phyloP scores from a whole-genome alignment of 1,140 invertebrate genomes.

The Ylistrum balloti region DNA sequence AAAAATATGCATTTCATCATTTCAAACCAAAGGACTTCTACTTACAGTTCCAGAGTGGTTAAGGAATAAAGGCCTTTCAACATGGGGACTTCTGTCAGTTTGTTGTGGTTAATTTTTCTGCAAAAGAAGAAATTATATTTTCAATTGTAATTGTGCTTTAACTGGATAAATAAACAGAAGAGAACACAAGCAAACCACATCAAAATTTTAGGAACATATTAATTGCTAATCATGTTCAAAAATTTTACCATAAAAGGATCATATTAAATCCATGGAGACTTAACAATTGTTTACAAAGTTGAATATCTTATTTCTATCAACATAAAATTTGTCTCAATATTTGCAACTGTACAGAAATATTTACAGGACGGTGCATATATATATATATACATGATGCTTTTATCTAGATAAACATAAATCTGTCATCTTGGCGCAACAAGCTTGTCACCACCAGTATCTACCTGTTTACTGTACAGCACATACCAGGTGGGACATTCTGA shows the following conservation, averaged over 20 bases:
- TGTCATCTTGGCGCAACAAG: slow-evolving; percentile 39
- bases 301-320: too few relatives aligned
- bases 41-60: slow-evolving; percentile 57
- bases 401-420: not conserved
- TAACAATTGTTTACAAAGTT: too few relatives aligned
- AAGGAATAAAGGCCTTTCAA: slow-evolving; percentile 53
- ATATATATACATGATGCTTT: not conserved
- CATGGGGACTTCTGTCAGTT: slow-evolving; percentile 57
- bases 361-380: not conserved
- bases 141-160: too few relatives aligned
- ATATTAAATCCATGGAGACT: too few relatives aligned
- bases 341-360: not conserved
- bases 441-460: not conserved
- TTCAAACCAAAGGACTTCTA: not conserved
- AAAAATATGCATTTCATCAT: too few relatives aligned
- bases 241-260: too few relatives aligned
- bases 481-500: not conserved
- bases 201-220: too few relatives aligned
- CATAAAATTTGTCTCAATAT: too few relatives aligned
- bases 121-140: slow-evolving; percentile 51
- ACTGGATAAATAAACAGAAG: too few relatives aligned
- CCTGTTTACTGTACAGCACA: not conserved
- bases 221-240: too few relatives aligned
- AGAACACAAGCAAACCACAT: too few relatives aligned
- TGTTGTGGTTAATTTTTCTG: slow-evolving; percentile 71